phyloP scores from a whole-genome alignment of 30 jellyfish, hydroid and myxozoan genomes.

The Sanderia malayensis region DNA sequence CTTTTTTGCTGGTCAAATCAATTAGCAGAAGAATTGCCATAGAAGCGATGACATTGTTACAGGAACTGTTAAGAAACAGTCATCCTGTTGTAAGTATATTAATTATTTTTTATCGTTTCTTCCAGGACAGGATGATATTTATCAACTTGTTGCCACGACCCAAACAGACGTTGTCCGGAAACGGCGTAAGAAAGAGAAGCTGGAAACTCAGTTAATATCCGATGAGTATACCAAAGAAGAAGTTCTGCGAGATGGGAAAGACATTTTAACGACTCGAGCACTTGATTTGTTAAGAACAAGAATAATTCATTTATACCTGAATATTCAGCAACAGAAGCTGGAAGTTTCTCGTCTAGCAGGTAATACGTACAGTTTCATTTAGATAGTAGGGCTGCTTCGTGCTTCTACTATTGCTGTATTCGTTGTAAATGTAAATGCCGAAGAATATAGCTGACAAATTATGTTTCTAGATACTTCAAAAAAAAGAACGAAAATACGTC shows the following conservation, averaged over 20 bases:
- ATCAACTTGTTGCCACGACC: constrained; percentile 2
- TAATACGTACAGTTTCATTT: neutral
- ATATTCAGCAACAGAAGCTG: constrained; percentile 1
- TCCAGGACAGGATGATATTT: constrained; percentile 1
- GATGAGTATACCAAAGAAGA: neutral
- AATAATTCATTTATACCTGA: neutral
- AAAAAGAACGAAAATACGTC: neutral
- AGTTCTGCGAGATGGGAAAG: neutral
- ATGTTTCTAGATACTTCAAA: neutral
- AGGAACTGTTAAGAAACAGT: neutral
- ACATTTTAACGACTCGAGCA: neutral
- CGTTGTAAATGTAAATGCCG: neutral
- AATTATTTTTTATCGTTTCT: neutral
- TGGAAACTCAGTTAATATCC: neutral
- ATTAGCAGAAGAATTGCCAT: neutral
- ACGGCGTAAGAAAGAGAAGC: constrained; percentile 2
- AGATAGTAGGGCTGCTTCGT: neutral
- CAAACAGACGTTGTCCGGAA: constrained; percentile 4
- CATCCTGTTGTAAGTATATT: neutral
- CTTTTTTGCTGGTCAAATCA: neutral
- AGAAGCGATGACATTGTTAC: neutral
- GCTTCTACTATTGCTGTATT: neutral
- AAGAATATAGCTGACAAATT: neutral
- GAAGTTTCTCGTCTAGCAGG: constrained; percentile 2
- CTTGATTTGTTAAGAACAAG: neutral